Conservation (phyloP, 1,140 invertebrate species). For the Macrobrachium rosenbergii region DNA sequence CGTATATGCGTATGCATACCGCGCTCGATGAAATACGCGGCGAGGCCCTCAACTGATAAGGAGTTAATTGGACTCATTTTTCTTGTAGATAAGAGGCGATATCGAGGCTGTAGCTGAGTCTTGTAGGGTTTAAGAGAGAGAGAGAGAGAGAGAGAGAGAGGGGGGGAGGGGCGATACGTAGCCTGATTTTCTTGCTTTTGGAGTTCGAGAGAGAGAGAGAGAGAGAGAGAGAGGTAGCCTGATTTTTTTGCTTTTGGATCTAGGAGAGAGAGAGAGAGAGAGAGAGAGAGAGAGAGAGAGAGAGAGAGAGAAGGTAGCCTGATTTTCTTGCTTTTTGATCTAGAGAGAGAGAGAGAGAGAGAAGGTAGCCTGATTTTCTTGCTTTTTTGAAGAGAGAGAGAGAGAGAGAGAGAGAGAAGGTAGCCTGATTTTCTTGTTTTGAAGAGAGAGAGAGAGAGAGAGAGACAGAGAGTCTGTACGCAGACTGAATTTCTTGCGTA, state of each 20-base stretch:
- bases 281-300: conserved; percentile 10
- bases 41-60: not conserved
- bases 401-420: not conserved
- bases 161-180: not conserved
- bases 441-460: not conserved
- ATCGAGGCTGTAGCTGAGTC: not conserved
- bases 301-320: not conserved
- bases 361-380: too few relatives aligned
- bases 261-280: conserved; percentile 30
- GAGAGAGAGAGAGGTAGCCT: not conserved
- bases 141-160: conserved; percentile 20
- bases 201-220: not conserved
- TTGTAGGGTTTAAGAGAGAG: conserved; percentile 8
- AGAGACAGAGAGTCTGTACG: not conserved
- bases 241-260: too few relatives aligned
- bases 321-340: too few relatives aligned
- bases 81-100: not conserved
- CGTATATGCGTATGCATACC: too few relatives aligned
- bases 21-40: not conserved
- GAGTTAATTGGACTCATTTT: not conserved
- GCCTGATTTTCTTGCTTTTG: too few relatives aligned
- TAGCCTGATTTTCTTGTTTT: too few relatives aligned
- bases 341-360: not conserved
- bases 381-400: not conserved
- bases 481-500: not conserved